These are phyloP conservation scores for Drosophila rufa DNA, from an alignment of 1,140 invertebrate genomes.

Conservation along the genomic window DNA sequence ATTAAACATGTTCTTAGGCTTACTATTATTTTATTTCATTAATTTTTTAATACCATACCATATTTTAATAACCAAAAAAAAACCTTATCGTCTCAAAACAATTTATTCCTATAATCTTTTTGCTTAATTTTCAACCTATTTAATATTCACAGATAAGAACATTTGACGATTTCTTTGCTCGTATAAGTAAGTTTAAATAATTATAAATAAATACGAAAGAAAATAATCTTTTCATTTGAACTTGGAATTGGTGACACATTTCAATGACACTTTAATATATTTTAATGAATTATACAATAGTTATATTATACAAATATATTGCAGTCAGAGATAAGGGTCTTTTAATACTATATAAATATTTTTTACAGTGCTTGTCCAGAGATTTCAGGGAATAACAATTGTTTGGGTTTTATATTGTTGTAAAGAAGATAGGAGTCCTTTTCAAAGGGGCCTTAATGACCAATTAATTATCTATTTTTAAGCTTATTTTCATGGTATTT, in stretches of 20 bases:
- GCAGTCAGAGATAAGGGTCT: slow-evolving; percentile 11
- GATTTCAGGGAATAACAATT: background rate
- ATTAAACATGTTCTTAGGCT: background rate
- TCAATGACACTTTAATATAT: background rate
- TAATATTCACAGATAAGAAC: background rate
- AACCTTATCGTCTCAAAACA: background rate
- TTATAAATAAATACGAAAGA: background rate
- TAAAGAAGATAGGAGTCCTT: background rate
- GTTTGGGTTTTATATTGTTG: background rate
- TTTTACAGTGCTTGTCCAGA: background rate
- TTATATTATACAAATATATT: slow-evolving; percentile 6
- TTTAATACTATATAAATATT: slow-evolving; percentile 5
- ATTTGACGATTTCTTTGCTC: background rate
- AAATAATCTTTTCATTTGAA: slow-evolving; percentile 1
- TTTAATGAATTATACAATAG: slow-evolving; percentile 11
- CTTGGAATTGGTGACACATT: slow-evolving; percentile 14
- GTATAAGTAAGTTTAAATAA: background rate
- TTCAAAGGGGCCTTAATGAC: background rate
- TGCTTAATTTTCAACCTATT: background rate
- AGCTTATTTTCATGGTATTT: background rate
- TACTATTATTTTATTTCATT: background rate
- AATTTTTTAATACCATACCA: background rate
- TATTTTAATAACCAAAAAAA: background rate
- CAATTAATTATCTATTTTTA: background rate
- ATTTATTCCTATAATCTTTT: background rate